These are phyloP conservation scores for Steinernema khuongi DNA, from an alignment of 1,140 invertebrate genomes.

Conservation along the genomic window DNA sequence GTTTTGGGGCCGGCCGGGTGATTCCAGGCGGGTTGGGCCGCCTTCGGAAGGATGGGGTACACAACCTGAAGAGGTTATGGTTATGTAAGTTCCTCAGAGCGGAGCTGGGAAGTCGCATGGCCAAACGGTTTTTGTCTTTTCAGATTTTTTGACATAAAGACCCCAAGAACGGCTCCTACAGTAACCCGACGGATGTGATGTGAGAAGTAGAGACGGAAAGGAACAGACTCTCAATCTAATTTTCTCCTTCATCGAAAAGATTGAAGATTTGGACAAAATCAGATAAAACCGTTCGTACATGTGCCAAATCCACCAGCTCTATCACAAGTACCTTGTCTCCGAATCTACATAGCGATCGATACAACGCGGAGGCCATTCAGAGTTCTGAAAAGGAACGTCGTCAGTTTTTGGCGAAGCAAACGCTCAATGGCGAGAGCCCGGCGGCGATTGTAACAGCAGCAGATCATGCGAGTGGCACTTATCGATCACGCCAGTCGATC, in stretches of 20 bases:
- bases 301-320: not conserved
- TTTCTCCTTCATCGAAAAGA: too few relatives aligned
- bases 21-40: slow-evolving; percentile 57
- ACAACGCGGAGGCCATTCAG: slow-evolving; percentile 27
- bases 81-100: not conserved
- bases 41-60: slow-evolving; percentile 53
- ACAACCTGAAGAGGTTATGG: slow-evolving; percentile 47
- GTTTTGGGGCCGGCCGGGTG: slow-evolving; percentile 62
- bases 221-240: too few relatives aligned
- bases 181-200: too few relatives aligned
- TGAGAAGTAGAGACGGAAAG: too few relatives aligned
- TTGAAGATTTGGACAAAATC: too few relatives aligned
- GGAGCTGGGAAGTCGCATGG: not conserved
- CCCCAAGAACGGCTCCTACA: too few relatives aligned
- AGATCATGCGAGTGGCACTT: too few relatives aligned
- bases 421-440: too few relatives aligned
- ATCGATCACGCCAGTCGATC: too few relatives aligned
- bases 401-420: too few relatives aligned
- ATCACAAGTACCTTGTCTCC: slow-evolving; percentile 45
- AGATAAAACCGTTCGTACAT: too few relatives aligned
- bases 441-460: too few relatives aligned
- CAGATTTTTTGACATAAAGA: not conserved
- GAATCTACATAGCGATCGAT: slow-evolving; percentile 42
- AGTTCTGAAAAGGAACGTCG: not conserved
- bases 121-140: not conserved